Conservation (phyloP, 2,113 vertebrate genomes). For the Phodopus roborovskii region DNA sequence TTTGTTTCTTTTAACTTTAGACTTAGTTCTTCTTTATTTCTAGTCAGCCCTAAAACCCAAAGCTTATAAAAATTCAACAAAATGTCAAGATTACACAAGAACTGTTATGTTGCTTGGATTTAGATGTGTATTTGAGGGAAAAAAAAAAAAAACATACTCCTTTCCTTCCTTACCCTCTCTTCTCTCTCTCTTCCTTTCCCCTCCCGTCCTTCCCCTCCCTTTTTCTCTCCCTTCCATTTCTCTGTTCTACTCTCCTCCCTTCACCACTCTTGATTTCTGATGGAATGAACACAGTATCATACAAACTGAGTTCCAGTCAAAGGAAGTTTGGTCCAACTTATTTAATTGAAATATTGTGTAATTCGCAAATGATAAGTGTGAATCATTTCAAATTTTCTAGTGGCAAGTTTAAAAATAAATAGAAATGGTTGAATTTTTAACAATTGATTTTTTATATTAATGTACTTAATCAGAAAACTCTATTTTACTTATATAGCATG, state of each 20-base stretch:
- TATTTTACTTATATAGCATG: neutral
- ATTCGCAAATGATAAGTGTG: neutral
- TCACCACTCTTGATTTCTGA: neutral
- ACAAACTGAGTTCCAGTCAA: neutral
- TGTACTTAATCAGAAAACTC: neutral
- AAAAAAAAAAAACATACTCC: neutral
- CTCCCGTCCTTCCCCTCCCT: too few species aligned
- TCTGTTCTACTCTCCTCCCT: neutral
- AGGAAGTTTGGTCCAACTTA: neutral
- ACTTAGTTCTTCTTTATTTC: constrained; percentile 28
- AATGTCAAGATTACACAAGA: neutral
- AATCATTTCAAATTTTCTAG: neutral
- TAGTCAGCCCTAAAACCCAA: constrained; percentile 1
- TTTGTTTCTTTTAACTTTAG: neutral
- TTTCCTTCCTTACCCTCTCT: neutral
- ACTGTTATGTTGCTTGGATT: neutral
- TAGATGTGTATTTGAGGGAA: neutral
- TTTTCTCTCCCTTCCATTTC: too few species aligned
- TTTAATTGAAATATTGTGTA: neutral
- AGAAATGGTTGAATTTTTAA: neutral
- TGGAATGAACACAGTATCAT: neutral
- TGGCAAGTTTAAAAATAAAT: neutral
- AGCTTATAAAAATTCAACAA: constrained; percentile 36
- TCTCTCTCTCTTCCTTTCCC: too few species aligned
- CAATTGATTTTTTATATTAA: constrained; percentile 14